Evolutionary conservation across 2,797 vertebrate genomes (phyloP).

Genomic region (Tinamus major): DNA sequence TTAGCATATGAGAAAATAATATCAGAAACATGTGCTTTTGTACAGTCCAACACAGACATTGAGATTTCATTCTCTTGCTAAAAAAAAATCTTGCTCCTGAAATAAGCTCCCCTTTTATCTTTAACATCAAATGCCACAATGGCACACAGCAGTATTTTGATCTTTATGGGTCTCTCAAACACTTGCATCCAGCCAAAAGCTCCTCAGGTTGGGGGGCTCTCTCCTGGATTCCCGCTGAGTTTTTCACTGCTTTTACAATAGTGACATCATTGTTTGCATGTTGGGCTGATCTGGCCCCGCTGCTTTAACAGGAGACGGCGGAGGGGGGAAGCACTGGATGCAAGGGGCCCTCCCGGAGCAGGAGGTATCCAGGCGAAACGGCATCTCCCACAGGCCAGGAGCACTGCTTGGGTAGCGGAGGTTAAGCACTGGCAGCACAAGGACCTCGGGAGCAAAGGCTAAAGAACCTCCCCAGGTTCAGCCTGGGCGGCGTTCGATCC

Average conservation of each 20-base stretch:
- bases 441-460: background rate
- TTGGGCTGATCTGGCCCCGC: background rate
- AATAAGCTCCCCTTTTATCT: slow-evolving; percentile 35
- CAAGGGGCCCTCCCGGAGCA: background rate
- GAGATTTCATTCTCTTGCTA: background rate
- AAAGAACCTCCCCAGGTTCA: slow-evolving; percentile 38
- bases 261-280: slow-evolving; percentile 31
- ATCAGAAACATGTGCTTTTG: slow-evolving; percentile 47
- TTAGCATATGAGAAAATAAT: slow-evolving; percentile 59
- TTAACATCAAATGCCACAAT: background rate
- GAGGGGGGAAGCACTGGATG: background rate
- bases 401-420: background rate
- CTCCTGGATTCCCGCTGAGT: slow-evolving; percentile 25
- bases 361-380: background rate
- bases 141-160: background rate
- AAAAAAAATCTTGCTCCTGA: background rate
- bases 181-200: background rate
- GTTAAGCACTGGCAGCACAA: slow-evolving; percentile 15
- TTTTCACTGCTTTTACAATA: slow-evolving; percentile 48
- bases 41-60: slow-evolving; percentile 29
- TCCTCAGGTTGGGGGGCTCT: slow-evolving; percentile 6
- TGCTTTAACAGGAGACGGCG: fast-evolving
- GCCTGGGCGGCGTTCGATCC: slow-evolving; percentile 17
- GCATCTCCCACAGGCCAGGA: background rate
- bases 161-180: background rate